phyloP scores from a whole-genome alignment of 2,888 invertebrate genomes.

The Terebella lapidaria region DNA sequence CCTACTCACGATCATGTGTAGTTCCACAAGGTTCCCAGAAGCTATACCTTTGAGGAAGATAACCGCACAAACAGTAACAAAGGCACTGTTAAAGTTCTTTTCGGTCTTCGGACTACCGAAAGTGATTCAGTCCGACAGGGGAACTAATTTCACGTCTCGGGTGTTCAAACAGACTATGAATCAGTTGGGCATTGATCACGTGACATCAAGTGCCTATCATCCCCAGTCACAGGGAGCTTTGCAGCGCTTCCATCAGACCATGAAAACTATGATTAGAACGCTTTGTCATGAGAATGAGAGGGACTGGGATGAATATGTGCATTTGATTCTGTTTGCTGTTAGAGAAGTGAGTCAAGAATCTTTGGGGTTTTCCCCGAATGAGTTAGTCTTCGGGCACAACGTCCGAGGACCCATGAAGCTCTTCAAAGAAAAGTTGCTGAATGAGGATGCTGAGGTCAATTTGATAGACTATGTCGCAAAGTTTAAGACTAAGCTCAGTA shows the following conservation, averaged over 20 bases:
- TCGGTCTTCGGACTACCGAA: conserved; percentile 3
- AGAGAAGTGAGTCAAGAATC: too few relatives aligned
- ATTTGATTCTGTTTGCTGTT: neutral
- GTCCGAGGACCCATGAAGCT: neutral
- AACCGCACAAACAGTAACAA: neutral
- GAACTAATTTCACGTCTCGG: conserved; percentile 8
- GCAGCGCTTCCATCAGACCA: conserved; percentile 2
- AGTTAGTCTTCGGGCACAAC: neutral
- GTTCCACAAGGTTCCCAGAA: conserved; percentile 8
- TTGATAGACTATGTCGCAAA: conserved; percentile 6
- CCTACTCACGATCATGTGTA: conserved; percentile 1
- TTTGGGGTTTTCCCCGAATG: too few relatives aligned
- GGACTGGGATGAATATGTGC: conserved; percentile 12
- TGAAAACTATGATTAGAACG: conserved; percentile 12
- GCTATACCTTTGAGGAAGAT: too few relatives aligned
- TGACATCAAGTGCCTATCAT: conserved; percentile 8
- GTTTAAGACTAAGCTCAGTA: neutral
- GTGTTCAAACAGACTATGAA: conserved; percentile 5
- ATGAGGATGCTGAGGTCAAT: neutral
- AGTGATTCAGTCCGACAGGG: conserved; percentile 10
- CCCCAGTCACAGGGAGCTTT: conserved; percentile 11
- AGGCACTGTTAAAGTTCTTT: neutral
- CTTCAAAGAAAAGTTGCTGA: neutral
- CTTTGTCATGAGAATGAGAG: conserved; percentile 15
- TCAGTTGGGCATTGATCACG: conserved; percentile 9